Percentiles rank a stretch among this genome's conserved stretches.
These are phyloP conservation scores for Cataglyphis livida DNA, from an alignment of 2,888 invertebrate genomes.

Conservation along the genomic window DNA sequence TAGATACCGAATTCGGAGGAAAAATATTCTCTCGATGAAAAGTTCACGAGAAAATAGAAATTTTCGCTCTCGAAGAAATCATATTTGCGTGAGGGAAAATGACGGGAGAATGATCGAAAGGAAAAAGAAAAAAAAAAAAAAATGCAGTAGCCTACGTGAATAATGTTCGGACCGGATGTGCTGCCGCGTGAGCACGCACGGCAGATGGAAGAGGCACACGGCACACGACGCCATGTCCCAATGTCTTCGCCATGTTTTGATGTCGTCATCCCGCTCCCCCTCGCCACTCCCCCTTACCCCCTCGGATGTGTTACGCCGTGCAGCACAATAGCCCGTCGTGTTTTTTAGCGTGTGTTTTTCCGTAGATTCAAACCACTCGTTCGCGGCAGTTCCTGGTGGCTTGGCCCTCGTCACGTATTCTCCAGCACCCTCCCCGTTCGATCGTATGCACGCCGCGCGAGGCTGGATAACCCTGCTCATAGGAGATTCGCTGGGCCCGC, in stretches of 20 bases:
- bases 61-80: too few relatives aligned
- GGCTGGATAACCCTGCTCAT: constrained; percentile 60
- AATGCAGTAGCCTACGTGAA: neutral
- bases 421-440: constrained; percentile 22
- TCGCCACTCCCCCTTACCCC: constrained; percentile 73
- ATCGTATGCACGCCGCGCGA: constrained; percentile 50
- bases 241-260: constrained; percentile 85
- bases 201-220: constrained; percentile 72
- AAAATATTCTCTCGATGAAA: too few relatives aligned
- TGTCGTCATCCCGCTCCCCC: constrained; percentile 80
- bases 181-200: constrained; percentile 66
- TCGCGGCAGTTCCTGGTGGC: constrained; percentile 54
- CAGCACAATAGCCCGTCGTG: constrained; percentile 68
- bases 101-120: neutral
- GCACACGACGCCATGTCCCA: constrained; percentile 83
- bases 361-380: constrained; percentile 59
- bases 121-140: neutral
- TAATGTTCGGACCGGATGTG: constrained; percentile 62
- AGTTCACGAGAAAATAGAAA: too few relatives aligned
- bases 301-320: constrained; percentile 70
- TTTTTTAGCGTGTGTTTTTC: constrained; percentile 65
- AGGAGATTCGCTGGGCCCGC: constrained; percentile 64
- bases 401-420: constrained; percentile 31
- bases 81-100: too few relatives aligned
- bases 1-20: too few relatives aligned